Percentiles rank a stretch among this genome's conserved stretches.
phyloP scores from a whole-genome alignment of 2,113 vertebrate genomes.

The Phyllostomus hastatus region DNA sequence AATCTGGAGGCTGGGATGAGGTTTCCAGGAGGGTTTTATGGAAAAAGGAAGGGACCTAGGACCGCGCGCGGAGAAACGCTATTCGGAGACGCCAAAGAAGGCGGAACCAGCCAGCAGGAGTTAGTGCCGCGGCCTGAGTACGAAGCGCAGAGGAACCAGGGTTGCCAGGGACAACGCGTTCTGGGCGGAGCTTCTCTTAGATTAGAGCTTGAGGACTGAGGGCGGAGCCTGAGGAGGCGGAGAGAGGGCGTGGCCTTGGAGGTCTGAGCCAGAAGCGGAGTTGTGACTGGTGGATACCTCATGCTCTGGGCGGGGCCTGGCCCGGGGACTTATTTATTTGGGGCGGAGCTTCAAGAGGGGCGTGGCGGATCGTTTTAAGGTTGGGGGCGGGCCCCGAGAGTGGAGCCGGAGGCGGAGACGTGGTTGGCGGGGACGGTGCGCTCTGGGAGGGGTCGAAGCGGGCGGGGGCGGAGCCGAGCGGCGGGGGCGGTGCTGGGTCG shows the following conservation, averaged over 20 bases:
- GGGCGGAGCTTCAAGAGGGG: neutral
- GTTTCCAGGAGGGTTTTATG: neutral
- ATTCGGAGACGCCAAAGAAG: neutral
- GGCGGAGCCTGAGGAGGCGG: neutral
- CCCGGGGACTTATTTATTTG: accelerated
- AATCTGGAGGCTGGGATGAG: neutral
- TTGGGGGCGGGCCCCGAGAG: neutral
- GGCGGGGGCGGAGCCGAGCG: conserved; percentile 64
- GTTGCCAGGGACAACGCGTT: conserved; percentile 73
- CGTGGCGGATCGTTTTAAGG: neutral
- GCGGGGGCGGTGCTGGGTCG: conserved; percentile 66
- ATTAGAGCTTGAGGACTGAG: neutral
- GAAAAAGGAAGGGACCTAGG: neutral
- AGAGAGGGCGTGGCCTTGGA: neutral
- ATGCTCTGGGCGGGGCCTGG: neutral
- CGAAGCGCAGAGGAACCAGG: neutral
- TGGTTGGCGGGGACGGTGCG: conserved; percentile 46
- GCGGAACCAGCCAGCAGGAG: neutral
- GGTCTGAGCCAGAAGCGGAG: neutral
- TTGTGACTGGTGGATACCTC: neutral
- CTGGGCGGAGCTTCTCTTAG: conserved; percentile 37
- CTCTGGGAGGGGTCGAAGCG: conserved; percentile 47
- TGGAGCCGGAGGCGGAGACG: conserved; percentile 44
- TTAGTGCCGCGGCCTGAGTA: neutral
- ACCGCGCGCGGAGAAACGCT: neutral